Evolutionary conservation across 2,888 invertebrate genomes (phyloP), one percentile per base, ranked within the genome.

Genomic region (Agrilus biguttatus): DNA sequence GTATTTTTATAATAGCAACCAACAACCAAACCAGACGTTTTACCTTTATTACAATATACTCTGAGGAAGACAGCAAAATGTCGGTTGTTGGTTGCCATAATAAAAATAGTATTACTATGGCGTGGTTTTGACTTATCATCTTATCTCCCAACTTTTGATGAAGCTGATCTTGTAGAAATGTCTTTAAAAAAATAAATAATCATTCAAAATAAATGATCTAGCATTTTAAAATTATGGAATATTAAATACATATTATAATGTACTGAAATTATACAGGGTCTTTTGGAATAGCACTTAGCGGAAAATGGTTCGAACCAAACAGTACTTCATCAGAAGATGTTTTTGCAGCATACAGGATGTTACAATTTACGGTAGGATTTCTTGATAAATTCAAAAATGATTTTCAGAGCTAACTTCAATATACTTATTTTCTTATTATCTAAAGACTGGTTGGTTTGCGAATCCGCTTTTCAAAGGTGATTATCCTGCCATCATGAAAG

Each of bases 381-480:
- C 17, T 6, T n/a, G 14, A 8, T 8, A 17, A 41, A 14, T 2
- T 14, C n/a, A 39, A 32, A 17, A 6, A 2, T 34, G 7, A 14
- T 36, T 37, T 38, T 38, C 14, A n/a, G n/a, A 17, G 2, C 14
- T n/a, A 17, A 13, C 3, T 21, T 38, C 12, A 38, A 5, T 8
- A 2, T 38, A 38, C 19, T 21, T 5, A 6, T 23, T 23, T 23
- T 23, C 10, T 10, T 28, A 21, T 21, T 21, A 21, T 7, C 7
- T 28, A 2, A 28, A 75, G 74, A 67, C 75, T 41, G 79, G 79
- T 28, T 78, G 80, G 79, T 78, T 76, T 54, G 73, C 74, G 0
- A 69, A 82, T 58, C 80, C 83, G 2, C 77, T 83, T 34, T 75
- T 77, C 57, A 71, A 59, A 0, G 81, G 81, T 2, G 76, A 80